Base-by-base conservation (phyloP, 1,140 invertebrate genomes). In the Lethocerus indicus region DNA sequence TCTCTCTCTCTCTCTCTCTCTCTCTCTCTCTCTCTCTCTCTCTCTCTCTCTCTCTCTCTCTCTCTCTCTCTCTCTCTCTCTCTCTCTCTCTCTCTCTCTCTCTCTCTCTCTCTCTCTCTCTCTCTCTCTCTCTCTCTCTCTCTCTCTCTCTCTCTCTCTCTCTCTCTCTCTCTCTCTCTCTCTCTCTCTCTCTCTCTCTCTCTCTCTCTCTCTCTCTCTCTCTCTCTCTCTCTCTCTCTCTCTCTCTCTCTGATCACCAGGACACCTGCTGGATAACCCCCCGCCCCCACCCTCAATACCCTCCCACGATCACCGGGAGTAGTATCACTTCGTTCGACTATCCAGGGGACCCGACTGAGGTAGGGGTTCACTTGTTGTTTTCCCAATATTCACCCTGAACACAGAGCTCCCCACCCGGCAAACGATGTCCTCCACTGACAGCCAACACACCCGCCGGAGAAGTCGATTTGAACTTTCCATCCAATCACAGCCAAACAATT, bases 61-160 rank as follows among this genome's bases (percentile, higher is more conserved):
- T 43, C 41, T 43, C 41, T 43, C 41, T 43, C 41, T 40, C 37
- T 40, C 37, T 40, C 37, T 40, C 37, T 40, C 37, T 40, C 37
- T 40, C 37, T 40, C 37, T 40, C 37, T 40, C 37, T 40, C 37
- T 40, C 37, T 40, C 37, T 40, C 37, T 40, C 37, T 40, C 37
- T 40, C 37, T 40, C 37, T 40, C 37, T 40, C 37, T 40, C 37
- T 40, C 37, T 40, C 37, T 40, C 37, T 40, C 37, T 40, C 37
- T 40, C 37, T 40, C 37, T 40, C 37, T 40, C 37, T 40, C 37
- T 40, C 37, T 40, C 37, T 40, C 37, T 40, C 37, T 40, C 37
- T 40, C 37, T 40, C 37, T 40, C 37, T 40, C 37, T 40, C 37
- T 40, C 37, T 40, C 37, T 40, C 37, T 40, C 37, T 40, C 37